phyloP scores from a whole-genome alignment of 2,113 vertebrate genomes.

The Boleophthalmus pectinirostris region DNA sequence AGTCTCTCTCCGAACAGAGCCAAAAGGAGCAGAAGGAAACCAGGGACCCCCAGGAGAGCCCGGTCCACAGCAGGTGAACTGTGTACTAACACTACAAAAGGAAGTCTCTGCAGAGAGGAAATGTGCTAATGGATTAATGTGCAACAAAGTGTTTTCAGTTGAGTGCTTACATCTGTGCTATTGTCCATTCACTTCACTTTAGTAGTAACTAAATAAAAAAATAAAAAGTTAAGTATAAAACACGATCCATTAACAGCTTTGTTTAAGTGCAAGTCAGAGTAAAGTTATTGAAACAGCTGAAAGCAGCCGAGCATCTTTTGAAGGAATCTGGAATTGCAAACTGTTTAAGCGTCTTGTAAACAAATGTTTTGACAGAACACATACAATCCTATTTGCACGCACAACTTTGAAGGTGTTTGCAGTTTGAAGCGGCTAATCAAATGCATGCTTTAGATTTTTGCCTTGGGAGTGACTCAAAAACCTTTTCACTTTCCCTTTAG shows the following conservation, averaged over 20 bases:
- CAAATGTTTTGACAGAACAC: neutral
- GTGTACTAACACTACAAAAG: conserved; percentile 12
- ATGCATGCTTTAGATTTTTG: too few relatives aligned
- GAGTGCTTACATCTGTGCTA: neutral
- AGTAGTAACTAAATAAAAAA: too few relatives aligned
- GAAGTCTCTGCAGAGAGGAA: neutral
- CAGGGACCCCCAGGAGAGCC: neutral
- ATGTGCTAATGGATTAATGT: neutral
- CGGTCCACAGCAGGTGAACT: conserved; percentile 23
- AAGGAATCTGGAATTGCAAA: neutral
- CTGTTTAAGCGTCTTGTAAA: neutral
- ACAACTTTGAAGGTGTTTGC: too few relatives aligned
- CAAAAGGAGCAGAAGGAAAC: neutral
- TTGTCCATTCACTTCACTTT: neutral
- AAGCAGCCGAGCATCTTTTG: neutral
- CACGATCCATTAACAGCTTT: neutral
- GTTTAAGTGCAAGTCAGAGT: neutral
- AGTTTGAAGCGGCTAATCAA: neutral
- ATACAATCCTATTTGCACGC: neutral
- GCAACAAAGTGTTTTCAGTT: neutral
- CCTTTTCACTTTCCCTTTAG: too few relatives aligned
- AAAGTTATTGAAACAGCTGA: neutral
- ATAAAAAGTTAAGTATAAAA: neutral
- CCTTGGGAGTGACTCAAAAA: too few relatives aligned
- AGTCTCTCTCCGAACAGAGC: neutral